These are phyloP conservation scores for Heliconius sara DNA, from an alignment of 2,888 invertebrate genomes.

Conservation along the genomic window DNA sequence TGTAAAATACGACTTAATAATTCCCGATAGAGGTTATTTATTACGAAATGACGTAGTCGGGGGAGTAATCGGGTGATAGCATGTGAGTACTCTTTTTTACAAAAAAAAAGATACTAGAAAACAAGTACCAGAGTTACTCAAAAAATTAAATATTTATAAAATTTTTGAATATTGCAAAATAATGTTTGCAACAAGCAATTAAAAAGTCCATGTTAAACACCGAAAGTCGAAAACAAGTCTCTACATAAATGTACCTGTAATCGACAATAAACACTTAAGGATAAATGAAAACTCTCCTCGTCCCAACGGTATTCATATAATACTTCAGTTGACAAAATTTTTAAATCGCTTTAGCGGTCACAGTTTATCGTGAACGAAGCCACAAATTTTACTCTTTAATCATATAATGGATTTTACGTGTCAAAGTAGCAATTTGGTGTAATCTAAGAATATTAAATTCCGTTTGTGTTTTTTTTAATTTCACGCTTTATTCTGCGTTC, in stretches of 20 bases:
- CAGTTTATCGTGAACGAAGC: background rate
- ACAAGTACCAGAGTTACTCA: too few relatives aligned
- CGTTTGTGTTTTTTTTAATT: too few relatives aligned
- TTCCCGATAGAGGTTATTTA: slow-evolving; percentile 2
- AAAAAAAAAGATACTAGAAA: too few relatives aligned
- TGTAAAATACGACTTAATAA: background rate
- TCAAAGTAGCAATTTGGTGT: too few relatives aligned
- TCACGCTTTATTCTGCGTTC: too few relatives aligned
- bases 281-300: background rate
- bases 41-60: background rate
- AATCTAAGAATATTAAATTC: too few relatives aligned
- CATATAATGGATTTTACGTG: background rate
- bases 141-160: too few relatives aligned
- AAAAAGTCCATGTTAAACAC: too few relatives aligned
- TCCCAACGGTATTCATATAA: background rate
- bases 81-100: too few relatives aligned
- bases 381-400: slow-evolving; percentile 1
- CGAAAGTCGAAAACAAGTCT: background rate
- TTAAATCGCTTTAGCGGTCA: background rate
- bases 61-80: background rate
- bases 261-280: background rate
- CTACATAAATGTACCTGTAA: background rate
- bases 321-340: background rate
- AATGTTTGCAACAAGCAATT: too few relatives aligned
- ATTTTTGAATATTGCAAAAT: too few relatives aligned